phyloP scores from a whole-genome alignment of 2,797 vertebrate genomes.

The Pantherophis alleghaniensis region DNA sequence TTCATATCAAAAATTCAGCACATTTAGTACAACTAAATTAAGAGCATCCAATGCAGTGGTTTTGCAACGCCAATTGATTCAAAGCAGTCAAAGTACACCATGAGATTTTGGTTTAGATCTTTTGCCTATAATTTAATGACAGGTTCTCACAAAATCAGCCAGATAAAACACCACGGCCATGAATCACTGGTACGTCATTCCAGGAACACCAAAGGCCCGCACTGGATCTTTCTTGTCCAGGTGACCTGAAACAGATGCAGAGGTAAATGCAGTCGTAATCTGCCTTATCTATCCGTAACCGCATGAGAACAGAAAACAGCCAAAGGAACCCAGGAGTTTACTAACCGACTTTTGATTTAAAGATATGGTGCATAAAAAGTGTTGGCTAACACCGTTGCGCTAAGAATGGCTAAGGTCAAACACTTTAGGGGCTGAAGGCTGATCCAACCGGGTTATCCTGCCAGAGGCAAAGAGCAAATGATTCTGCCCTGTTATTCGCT shows the following conservation, averaged over 20 bases:
- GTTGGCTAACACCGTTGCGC: neutral
- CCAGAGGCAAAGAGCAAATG: neutral
- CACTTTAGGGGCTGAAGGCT: neutral
- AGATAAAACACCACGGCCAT: neutral
- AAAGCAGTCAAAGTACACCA: neutral
- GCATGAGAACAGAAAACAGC: conserved; percentile 42
- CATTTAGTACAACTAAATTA: neutral
- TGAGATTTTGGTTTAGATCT: neutral
- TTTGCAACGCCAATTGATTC: neutral
- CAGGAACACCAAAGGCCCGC: neutral
- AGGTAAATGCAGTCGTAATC: conserved; percentile 53
- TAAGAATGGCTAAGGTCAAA: neutral
- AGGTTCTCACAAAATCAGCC: neutral
- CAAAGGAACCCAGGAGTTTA: neutral
- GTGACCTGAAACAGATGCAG: neutral
- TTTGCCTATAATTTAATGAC: neutral
- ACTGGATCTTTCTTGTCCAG: conserved; percentile 5
- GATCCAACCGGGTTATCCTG: neutral
- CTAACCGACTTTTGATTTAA: conserved; percentile 17
- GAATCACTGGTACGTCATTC: neutral
- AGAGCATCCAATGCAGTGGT: neutral
- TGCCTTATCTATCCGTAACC: conserved; percentile 52
- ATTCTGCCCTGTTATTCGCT: neutral
- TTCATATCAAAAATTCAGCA: neutral
- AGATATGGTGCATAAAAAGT: conserved; percentile 9